Evolutionary conservation across 2,888 invertebrate genomes (phyloP), one percentile per base, ranked within the genome.

Genomic region (Tupiocoris notatus): DNA sequence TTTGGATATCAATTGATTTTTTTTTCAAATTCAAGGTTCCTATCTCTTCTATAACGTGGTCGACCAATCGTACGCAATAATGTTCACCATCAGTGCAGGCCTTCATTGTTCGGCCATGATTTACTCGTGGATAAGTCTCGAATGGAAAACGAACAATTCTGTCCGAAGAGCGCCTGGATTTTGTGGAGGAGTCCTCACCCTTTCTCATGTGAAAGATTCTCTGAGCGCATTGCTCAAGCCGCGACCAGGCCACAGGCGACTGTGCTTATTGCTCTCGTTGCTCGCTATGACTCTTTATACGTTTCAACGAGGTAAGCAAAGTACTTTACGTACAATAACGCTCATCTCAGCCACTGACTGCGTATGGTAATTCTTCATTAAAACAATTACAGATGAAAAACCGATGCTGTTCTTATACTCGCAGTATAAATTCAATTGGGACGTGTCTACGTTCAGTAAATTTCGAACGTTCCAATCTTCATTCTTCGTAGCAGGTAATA

Each of bases 221-320:
- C 78, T 90, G 0, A 83, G 83, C 12, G 90, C 92, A 0, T 81
- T 93, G 2, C 83, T 86, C 0, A 91, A 88, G 81, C 86, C 84
- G 63, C 86, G 94, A 12, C 81, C 85, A 0, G 85, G 87, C 2
- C 86, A 88, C 77, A 85, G 88, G 9, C 86, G 92, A 79, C 82
- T 87, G 39, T 91, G 89, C 79, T 83, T 94, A 1, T 87, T 90
- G 84, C 85, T 92, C 56, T 83, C 93, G n/a, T 86, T 94, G 12
- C 81, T 90, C 9, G 88, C 90, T 18, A 92, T 93, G 92, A 89
- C 88, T 0, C 85, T 92, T 67, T 94, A 93, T 81, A 92, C 92
- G 66, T 93, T 93, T 82, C 93, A 93, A 83, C 87, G 93, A 82
- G 88, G 88, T 88, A 80, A 79, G 78, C n/a, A n/a, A n/a, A n/a